Evolutionary conservation across 2,113 vertebrate genomes (phyloP), one percentile per base, ranked within the genome.

Genomic region (Pseudorhombus dupliciocellatus): DNA sequence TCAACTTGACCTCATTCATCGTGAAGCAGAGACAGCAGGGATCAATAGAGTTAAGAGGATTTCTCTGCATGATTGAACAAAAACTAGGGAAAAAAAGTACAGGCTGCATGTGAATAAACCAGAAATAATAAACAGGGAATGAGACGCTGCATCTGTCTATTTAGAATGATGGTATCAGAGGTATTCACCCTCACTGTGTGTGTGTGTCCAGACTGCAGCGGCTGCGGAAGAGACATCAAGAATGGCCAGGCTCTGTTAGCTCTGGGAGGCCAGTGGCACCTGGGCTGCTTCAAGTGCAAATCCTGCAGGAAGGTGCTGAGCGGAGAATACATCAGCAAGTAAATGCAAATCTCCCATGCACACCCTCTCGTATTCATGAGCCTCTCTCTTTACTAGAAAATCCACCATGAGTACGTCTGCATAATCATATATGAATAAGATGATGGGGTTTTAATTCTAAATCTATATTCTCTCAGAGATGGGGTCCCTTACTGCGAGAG

Each of bases 261-360:
- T 0, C 91, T 99, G 76, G 96, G 96, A 2, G 93, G 93, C 67
- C 97, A 97, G 76, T 99, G 98, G 98, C 98, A 99, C 84, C 88
- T 99, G 55, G 98, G 98, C 9, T 99, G 98, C 90, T 99, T 99
- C 74, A 99, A 97, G 84, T 99, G 97, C 87, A 97, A 94, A 86
- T 86, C 93, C 82, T 99, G 98, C 6, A 91, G 91, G 10, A 97
- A 95, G 75, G 95, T 97, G 28, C 94, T 99, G 55, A 98, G 94
- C 0, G 97, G 96, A 44, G 97, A 99, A 79, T 99, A 99, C 86
- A 98, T 99, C 93, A 99, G 96, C 96, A 99, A 97, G 97, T 99
- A 93, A 95, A 94, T 79, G 46, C 34, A 55, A 50, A 42, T 31
- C 20, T 24, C 15, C 59, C 31, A 31, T 28, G 52, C 8, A 50